phyloP scores from a whole-genome alignment of 2,797 vertebrate species.

The Taeniopygia guttata region DNA sequence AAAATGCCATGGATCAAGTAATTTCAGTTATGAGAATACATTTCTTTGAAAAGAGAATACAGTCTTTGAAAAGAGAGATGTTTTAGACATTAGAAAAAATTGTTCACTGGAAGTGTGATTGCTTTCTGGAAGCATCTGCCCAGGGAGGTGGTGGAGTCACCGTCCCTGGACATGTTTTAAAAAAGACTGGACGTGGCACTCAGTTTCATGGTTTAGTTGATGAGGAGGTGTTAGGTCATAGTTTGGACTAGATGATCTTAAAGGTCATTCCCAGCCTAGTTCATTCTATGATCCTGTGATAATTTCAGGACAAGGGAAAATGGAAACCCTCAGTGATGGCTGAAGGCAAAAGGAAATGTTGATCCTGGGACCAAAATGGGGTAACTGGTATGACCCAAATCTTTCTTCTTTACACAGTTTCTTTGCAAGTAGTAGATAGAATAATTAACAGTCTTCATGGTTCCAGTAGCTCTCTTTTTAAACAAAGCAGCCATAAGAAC shows the following conservation, averaged over 20 bases:
- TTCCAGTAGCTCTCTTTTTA: background rate
- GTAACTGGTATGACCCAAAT: background rate
- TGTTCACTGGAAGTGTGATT: background rate
- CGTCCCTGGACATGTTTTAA: fast-evolving
- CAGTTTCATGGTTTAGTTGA: background rate
- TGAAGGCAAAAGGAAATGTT: background rate
- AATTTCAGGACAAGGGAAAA: background rate
- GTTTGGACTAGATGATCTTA: background rate
- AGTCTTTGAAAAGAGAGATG: background rate
- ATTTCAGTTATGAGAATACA: background rate
- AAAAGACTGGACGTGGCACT: fast-evolving
- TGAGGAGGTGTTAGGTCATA: background rate
- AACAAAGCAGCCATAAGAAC: background rate
- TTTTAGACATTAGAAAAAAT: background rate
- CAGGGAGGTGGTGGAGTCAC: background rate
- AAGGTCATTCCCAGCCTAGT: background rate
- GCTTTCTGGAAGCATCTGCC: background rate
- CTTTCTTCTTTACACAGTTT: background rate
- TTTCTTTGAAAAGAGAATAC: background rate
- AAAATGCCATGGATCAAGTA: background rate
- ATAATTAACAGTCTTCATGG: background rate
- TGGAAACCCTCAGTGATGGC: background rate
- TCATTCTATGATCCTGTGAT: background rate
- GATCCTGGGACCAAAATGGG: background rate
- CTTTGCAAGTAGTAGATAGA: background rate